Evolutionary conservation across 2,888 invertebrate species (phyloP).

Genomic region (Sphaerophoria rueppellii): DNA sequence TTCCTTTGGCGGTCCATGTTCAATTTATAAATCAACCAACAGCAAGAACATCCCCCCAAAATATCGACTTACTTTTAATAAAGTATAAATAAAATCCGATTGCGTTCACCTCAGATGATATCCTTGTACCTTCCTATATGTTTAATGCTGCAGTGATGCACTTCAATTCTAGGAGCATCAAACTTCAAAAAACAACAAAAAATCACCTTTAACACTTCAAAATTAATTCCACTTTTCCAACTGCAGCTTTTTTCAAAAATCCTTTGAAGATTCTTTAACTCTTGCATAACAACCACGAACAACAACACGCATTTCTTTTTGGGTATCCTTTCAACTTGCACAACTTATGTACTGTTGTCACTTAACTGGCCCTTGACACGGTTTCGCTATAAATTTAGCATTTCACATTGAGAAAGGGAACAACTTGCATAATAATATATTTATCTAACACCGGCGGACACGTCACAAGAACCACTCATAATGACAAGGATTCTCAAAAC

Average conservation of each 20-base stretch:
- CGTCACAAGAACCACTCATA: slow-evolving; percentile 24
- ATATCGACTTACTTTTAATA: slow-evolving; percentile 8
- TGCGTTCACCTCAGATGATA: background rate
- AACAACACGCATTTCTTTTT: slow-evolving; percentile 14
- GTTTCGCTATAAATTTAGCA: slow-evolving; percentile 41
- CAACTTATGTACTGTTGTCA: slow-evolving; percentile 33
- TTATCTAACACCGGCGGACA: slow-evolving; percentile 25
- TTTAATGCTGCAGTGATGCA: background rate
- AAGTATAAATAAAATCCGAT: background rate
- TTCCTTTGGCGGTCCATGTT: too few relatives aligned
- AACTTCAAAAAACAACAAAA: background rate
- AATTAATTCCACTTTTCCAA: background rate
- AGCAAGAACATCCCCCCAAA: background rate
- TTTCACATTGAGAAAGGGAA: slow-evolving; percentile 12
- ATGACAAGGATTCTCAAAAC: slow-evolving; percentile 36
- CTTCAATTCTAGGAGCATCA: background rate
- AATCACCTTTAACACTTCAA: background rate
- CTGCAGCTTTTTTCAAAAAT: background rate
- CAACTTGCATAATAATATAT: slow-evolving; percentile 53
- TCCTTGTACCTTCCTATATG: background rate
- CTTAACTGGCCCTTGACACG: slow-evolving; percentile 59
- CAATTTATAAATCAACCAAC: too few relatives aligned
- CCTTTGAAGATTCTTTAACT: slow-evolving; percentile 9
- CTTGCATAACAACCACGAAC: slow-evolving; percentile 48
- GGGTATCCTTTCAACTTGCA: background rate